These are phyloP conservation scores for Gortyna flavago DNA, from an alignment of 2,888 invertebrate species.

Conservation along the genomic window DNA sequence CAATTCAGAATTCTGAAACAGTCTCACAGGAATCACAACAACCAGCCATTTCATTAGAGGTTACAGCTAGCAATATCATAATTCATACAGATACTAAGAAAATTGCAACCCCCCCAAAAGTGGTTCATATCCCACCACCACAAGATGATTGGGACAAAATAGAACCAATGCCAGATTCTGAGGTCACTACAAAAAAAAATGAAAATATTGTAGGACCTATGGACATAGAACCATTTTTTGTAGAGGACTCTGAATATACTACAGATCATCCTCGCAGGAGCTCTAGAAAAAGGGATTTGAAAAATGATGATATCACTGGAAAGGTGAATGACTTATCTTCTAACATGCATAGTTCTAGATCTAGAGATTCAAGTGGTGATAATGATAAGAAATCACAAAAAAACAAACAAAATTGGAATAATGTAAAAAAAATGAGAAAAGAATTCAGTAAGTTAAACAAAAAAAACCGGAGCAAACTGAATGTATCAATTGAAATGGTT, in stretches of 20 bases:
- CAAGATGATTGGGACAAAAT: slow-evolving; percentile 88
- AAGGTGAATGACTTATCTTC: slow-evolving; percentile 64
- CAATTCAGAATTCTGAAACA: slow-evolving; percentile 72
- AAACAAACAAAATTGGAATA: slow-evolving; percentile 82
- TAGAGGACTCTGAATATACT: slow-evolving; percentile 78
- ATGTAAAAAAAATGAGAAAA: slow-evolving; percentile 86
- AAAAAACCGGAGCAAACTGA: slow-evolving; percentile 82
- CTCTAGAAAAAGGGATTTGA: slow-evolving; percentile 78
- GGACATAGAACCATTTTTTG: slow-evolving; percentile 77
- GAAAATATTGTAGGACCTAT: slow-evolving; percentile 77
- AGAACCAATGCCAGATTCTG: slow-evolving; percentile 79
- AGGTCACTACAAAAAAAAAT: slow-evolving; percentile 70
- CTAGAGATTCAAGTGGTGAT: slow-evolving; percentile 73
- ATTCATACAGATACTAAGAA: slow-evolving; percentile 76
- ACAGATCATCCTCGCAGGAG: slow-evolving; percentile 81
- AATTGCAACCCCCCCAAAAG: slow-evolving; percentile 68
- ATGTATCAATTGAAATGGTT: slow-evolving; percentile 86
- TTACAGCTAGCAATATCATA: slow-evolving; percentile 77
- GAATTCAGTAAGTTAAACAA: slow-evolving; percentile 85
- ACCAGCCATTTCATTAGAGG: slow-evolving; percentile 66
- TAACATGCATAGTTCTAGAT: slow-evolving; percentile 73
- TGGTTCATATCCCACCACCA: slow-evolving; percentile 71
- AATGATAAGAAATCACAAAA: slow-evolving; percentile 75
- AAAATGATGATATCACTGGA: slow-evolving; percentile 62
- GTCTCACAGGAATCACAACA: slow-evolving; percentile 72